These are phyloP conservation scores for Mystacornis crossleyi DNA, from an alignment of 2,113 vertebrate genomes.

Conservation along the genomic window DNA sequence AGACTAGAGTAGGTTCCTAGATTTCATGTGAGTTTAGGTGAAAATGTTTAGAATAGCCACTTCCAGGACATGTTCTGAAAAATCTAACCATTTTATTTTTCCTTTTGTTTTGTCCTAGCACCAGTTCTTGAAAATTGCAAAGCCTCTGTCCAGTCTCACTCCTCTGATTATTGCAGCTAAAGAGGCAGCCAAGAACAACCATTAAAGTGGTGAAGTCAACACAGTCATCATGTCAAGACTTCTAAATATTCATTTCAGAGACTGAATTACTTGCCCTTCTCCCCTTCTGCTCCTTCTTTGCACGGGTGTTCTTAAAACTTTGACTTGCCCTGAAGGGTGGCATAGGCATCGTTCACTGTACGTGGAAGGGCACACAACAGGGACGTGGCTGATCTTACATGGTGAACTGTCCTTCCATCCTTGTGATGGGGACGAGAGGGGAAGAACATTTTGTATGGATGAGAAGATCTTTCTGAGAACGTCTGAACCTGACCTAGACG, in stretches of 20 bases:
- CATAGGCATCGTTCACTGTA: not conserved
- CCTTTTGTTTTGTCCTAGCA: slow-evolving; percentile 76
- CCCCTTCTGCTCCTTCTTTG: not conserved
- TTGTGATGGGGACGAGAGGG: not conserved
- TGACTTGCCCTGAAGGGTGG: not conserved
- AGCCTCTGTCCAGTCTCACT: slow-evolving; percentile 94
- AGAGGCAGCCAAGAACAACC: slow-evolving; percentile 94
- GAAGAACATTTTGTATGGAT: not conserved
- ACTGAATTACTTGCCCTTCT: not conserved
- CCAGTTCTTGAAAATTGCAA: slow-evolving; percentile 95
- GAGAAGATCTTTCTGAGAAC: slow-evolving; percentile 5
- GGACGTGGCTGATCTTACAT: not conserved
- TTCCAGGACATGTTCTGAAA: not conserved
- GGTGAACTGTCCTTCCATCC: not conserved
- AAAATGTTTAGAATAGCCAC: not conserved
- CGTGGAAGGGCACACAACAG: not conserved
- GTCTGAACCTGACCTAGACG: not conserved
- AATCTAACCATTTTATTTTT: not conserved
- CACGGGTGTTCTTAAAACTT: not conserved
- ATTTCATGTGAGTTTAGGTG: not conserved
- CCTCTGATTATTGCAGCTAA: slow-evolving; percentile 96
- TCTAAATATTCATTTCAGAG: not conserved
- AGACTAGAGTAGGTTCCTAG: not conserved
- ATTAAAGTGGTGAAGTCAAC: slow-evolving; percentile 60
- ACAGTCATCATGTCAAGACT: slow-evolving; percentile 16